Evolutionary conservation across 2,797 vertebrate species (phyloP).

Genomic region (Brachymystax lenok): DNA sequence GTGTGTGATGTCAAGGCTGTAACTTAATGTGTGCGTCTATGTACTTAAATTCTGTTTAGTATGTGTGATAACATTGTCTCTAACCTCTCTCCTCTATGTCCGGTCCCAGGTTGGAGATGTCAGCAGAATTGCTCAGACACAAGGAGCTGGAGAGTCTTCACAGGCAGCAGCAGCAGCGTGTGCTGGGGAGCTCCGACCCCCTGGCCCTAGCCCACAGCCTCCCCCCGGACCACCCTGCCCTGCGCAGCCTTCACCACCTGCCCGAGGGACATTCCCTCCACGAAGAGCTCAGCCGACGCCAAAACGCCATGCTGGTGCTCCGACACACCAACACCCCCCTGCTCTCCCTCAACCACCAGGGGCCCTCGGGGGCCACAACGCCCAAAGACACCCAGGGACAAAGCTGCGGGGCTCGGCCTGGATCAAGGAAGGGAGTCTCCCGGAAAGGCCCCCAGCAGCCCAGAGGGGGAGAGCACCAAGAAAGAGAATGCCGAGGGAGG

Average conservation of each 20-base stretch:
- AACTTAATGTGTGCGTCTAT: neutral
- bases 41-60: no score
- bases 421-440: conserved; percentile 59
- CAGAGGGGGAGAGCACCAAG: conserved; percentile 53
- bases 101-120: conserved; percentile 88
- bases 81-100: conserved; percentile 7
- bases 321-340: conserved; percentile 85
- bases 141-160: conserved; percentile 90
- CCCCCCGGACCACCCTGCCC: conserved; percentile 85
- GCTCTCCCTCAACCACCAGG: conserved; percentile 80
- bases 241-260: conserved; percentile 86
- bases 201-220: conserved; percentile 80
- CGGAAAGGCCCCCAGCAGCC: conserved; percentile 70
- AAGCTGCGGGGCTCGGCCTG: conserved; percentile 61
- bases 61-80: neutral
- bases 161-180: conserved; percentile 81
- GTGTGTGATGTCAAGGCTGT: conserved; percentile 72
- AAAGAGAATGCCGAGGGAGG: conserved; percentile 52
- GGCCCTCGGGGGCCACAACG: conserved; percentile 61
- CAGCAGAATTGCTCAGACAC: conserved; percentile 90
- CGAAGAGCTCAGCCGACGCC: conserved; percentile 84
- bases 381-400: conserved; percentile 61
- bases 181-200: conserved; percentile 78
- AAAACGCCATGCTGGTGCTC: conserved; percentile 90
- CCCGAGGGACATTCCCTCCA: conserved; percentile 86